Evolutionary conservation across 2,888 invertebrate genomes (phyloP).

Genomic region (Mimumesa dahlbomi): DNA sequence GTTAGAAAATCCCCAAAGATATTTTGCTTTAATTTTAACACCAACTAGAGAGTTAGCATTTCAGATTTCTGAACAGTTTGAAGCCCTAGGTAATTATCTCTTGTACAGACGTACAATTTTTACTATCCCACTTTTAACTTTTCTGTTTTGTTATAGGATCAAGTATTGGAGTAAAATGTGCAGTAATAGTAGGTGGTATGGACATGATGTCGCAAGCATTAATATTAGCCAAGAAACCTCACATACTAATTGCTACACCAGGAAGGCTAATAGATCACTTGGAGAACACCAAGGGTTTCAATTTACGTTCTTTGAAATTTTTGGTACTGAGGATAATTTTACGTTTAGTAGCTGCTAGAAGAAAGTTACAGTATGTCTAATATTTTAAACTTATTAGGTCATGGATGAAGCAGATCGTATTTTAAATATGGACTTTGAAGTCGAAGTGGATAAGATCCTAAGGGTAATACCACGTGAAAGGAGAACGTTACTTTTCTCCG

Average conservation of each 20-base stretch:
- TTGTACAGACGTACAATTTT: too few relatives aligned
- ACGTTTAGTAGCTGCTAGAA: too few relatives aligned
- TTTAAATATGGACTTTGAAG: slow-evolving; percentile 99
- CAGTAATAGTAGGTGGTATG: slow-evolving; percentile 98
- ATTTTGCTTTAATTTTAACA: slow-evolving; percentile 95
- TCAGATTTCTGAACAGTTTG: slow-evolving; percentile 99
- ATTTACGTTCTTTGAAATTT: slow-evolving; percentile 92
- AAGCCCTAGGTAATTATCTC: slow-evolving; percentile 96
- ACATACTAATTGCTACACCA: slow-evolving; percentile 98
- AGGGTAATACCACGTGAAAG: slow-evolving; percentile 95
- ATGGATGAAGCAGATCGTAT: slow-evolving; percentile 99
- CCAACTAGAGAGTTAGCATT: slow-evolving; percentile 99
- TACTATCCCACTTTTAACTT: background rate
- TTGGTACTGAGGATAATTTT: too few relatives aligned
- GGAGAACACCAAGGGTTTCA: slow-evolving; percentile 99
- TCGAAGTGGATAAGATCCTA: slow-evolving; percentile 97
- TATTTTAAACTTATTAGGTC: slow-evolving; percentile 82
- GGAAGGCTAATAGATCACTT: slow-evolving; percentile 97
- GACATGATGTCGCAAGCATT: slow-evolving; percentile 98
- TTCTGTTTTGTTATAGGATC: slow-evolving; percentile 82
- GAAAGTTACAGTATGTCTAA: slow-evolving; percentile 3
- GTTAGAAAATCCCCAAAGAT: slow-evolving; percentile 94
- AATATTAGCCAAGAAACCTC: slow-evolving; percentile 96
- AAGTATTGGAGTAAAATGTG: slow-evolving; percentile 96
- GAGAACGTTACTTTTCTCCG: slow-evolving; percentile 96